A percentile compares a stretch with the other conserved stretches of the same genome.
Conservation (phyloP, 2,888 invertebrate genomes). For the Melangyna quadrimaculata region DNA sequence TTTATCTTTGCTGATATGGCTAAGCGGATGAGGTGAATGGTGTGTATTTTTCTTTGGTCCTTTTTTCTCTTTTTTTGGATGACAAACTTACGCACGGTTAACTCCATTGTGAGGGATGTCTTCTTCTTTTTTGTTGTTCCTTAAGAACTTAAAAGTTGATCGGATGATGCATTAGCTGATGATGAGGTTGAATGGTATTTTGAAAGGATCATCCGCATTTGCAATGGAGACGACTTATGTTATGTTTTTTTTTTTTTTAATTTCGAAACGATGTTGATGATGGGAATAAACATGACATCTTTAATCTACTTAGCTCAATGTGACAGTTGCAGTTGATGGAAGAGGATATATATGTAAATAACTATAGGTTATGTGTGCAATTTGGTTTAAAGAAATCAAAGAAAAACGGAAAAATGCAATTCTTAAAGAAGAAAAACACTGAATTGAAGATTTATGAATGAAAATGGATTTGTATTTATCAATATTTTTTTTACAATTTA, state of each 20-base stretch:
- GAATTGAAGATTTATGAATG: not conserved
- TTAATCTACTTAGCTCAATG: conserved; percentile 61
- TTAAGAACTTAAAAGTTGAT: conserved; percentile 58
- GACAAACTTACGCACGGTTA: conserved; percentile 79
- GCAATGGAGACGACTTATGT: conserved; percentile 41
- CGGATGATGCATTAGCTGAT: conserved; percentile 67
- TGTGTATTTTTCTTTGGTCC: conserved; percentile 32
- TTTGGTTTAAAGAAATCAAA: not conserved
- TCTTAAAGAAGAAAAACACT: not conserved
- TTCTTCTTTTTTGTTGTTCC: not conserved
- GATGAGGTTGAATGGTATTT: conserved; percentile 63
- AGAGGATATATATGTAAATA: not conserved
- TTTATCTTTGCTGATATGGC: conserved; percentile 18
- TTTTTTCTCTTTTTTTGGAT: conserved; percentile 70
- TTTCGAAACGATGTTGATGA: conserved; percentile 27
- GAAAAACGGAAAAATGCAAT: not conserved
- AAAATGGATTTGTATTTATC: no score
- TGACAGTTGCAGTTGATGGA: conserved; percentile 30
- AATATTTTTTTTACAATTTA: no score
- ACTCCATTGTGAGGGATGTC: conserved; percentile 74
- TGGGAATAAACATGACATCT: conserved; percentile 69
- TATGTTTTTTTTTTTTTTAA: conserved; percentile 55
- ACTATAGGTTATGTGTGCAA: not conserved
- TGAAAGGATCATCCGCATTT: conserved; percentile 68
- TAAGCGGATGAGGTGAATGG: conserved; percentile 70